Conservation (phyloP, 2,113 vertebrate species). For the Ciconia boyciana region DNA sequence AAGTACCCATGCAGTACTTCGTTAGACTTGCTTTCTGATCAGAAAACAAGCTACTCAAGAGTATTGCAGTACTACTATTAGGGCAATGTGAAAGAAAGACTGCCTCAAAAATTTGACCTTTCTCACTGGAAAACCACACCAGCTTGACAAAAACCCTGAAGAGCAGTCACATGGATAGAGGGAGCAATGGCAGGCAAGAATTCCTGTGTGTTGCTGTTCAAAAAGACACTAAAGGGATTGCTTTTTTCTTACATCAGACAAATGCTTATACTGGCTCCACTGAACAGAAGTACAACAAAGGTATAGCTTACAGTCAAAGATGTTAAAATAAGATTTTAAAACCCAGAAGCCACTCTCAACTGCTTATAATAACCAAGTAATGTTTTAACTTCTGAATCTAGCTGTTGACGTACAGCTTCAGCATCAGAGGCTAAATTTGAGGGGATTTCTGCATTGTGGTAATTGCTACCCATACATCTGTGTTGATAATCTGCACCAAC, state of each 20-base stretch:
- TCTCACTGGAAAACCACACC: background rate
- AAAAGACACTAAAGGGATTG: background rate
- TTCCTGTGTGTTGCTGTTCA: background rate
- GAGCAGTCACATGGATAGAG: background rate
- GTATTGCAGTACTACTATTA: background rate
- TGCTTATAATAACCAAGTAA: background rate
- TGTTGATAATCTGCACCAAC: background rate
- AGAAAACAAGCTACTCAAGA: background rate
- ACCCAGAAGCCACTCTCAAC: background rate
- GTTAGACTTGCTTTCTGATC: background rate
- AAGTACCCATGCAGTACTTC: background rate
- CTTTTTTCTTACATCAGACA: background rate
- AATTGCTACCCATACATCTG: background rate
- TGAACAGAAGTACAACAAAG: background rate
- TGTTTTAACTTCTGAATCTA: background rate
- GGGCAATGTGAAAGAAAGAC: background rate
- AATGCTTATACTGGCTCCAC: background rate
- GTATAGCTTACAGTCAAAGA: background rate
- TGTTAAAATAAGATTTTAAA: background rate
- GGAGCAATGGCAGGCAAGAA: background rate
- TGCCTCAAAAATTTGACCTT: background rate
- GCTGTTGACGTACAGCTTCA: background rate
- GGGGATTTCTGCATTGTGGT: background rate
- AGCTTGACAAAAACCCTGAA: background rate
- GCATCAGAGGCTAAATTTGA: background rate